Conservation (phyloP, 2,888 invertebrate species). For the Meloe dianella region DNA sequence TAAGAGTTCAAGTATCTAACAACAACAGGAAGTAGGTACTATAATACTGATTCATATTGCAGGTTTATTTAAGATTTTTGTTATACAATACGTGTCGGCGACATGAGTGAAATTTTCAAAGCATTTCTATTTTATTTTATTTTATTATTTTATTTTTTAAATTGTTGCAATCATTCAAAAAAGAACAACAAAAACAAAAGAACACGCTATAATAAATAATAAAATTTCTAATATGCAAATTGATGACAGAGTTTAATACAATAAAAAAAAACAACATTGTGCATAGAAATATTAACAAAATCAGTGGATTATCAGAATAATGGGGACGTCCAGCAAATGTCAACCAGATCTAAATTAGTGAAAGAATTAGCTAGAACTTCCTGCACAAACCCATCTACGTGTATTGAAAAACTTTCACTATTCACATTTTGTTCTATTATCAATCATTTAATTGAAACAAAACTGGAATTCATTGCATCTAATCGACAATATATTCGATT, state of each 20-base stretch:
- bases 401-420: background rate
- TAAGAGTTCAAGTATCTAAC: conserved; percentile 5
- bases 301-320: background rate
- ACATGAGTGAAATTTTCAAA: background rate
- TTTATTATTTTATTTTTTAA: background rate
- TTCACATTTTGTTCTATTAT: background rate
- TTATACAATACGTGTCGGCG: background rate
- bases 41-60: conserved; percentile 4
- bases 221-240: conserved; percentile 7
- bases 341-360: background rate
- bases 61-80: background rate
- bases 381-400: background rate
- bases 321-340: background rate
- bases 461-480: background rate
- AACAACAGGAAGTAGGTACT: background rate
- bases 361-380: too few relatives aligned
- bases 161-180: background rate
- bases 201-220: background rate
- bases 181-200: background rate
- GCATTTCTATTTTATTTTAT: background rate
- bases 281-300: background rate
- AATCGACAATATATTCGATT: background rate
- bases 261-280: background rate
- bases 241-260: background rate
- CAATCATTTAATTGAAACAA: background rate